Percentiles rank a stretch among this genome's conserved stretches.
Conservation (phyloP, 2,888 invertebrate species). For the Acrocyrtus sp. region DNA sequence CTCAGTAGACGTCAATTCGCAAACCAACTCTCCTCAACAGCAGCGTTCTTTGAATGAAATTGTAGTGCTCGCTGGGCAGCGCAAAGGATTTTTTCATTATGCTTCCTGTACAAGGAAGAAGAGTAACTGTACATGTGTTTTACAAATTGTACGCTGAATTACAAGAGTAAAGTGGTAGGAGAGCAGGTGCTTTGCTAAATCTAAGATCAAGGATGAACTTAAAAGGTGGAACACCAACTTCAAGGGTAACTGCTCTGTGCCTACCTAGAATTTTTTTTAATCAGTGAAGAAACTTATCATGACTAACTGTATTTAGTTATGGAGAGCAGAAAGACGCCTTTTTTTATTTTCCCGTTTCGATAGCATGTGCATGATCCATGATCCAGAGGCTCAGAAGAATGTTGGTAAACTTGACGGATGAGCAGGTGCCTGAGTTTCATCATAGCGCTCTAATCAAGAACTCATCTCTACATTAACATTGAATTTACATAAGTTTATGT, state of each 20-base stretch:
- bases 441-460: no score
- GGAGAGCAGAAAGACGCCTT: slow-evolving; percentile 34
- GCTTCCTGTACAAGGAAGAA: slow-evolving; percentile 33
- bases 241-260: slow-evolving; percentile 8
- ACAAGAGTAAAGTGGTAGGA: no score
- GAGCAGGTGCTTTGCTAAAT: no score
- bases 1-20: not conserved
- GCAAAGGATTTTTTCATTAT: no score
- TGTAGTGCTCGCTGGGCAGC: no score
- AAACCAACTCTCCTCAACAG: not conserved
- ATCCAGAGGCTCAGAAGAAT: no score
- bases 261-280: not conserved
- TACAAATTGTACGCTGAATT: not conserved
- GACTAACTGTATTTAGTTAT: not conserved
- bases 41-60: not conserved
- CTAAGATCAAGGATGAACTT: slow-evolving; percentile 34
- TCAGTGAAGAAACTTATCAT: not conserved
- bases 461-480: no score
- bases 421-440: no score
- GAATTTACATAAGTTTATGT: no score
- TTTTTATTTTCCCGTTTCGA: no score
- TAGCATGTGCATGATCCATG: no score
- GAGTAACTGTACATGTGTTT: not conserved
- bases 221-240: slow-evolving; percentile 30
- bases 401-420: no score